Evolutionary conservation across 2,113 vertebrate species (phyloP), one percentile per base, ranked within the genome.

Genomic region (Alligator sinensis): DNA sequence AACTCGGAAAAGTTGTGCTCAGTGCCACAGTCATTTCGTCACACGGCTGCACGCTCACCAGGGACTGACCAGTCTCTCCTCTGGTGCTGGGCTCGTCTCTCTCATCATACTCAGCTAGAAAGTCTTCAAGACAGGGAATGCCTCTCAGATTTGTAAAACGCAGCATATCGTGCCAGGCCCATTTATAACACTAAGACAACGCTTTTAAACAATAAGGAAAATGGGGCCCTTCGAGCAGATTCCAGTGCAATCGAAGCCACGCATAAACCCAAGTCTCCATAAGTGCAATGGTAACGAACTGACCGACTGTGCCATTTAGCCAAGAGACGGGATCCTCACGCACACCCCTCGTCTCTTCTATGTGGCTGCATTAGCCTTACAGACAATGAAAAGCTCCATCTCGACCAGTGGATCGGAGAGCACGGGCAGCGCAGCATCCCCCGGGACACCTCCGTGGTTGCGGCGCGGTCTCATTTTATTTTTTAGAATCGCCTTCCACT

Each of bases 141-240:
- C 61, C 83, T 95, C 80, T 74, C 25, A 16, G 58, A 75, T 61
- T 81, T 83, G 80, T 58, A 55, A 81, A 17, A 13, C 9, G 21
- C 14, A 22, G 27, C 62, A 81, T n/a, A 80, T 63, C 87, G 77
- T 63, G 34, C 38, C 0, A 2, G 5, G 3, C 57, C 90, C 60
- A 89, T 89, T 63, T 76, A 81, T 9, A 25, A 77, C 16, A 27
- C 79, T 72, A 85, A 77, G 90, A 92, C 80, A 63, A 93, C 1
- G 27, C 88, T n/a, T 91, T 87, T 63, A 92, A 94, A 91, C 57
- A 86, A 80, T 55, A 84, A 95, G 88, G 92, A 88, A 72, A 86
- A 59, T 59, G 87, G 10, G n/a, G 82, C 61, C 70, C 82, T 57
- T 63, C 58, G 68, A 5, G 55, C 0, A 2, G 77, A 58, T 59